These are phyloP conservation scores for Nomia melanderi DNA, from an alignment of 1,140 invertebrate genomes.

Conservation along the genomic window DNA sequence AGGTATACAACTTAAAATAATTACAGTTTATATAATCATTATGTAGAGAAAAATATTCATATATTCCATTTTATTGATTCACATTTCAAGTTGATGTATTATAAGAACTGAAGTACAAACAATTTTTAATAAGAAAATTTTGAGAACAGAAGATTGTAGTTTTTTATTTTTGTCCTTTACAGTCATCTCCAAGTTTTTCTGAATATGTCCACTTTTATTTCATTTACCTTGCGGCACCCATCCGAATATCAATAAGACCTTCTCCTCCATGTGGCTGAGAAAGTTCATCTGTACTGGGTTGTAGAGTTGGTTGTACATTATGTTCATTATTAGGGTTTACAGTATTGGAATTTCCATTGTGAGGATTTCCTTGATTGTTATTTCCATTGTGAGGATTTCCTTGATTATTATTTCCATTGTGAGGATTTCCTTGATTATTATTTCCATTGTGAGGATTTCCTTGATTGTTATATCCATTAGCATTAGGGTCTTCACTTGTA, in stretches of 20 bases:
- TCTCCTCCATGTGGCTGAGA: constrained; percentile 22
- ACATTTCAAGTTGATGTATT: background rate
- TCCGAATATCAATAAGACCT: constrained; percentile 45
- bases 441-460: background rate
- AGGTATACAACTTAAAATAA: background rate
- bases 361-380: background rate
- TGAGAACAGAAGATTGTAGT: background rate
- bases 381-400: background rate
- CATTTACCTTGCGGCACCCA: background rate
- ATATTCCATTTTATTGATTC: background rate
- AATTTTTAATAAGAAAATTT: background rate
- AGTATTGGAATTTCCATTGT: background rate
- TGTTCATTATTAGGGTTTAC: background rate
- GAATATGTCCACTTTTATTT: background rate
- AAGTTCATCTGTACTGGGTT: background rate
- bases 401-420: background rate
- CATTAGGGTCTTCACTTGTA: background rate
- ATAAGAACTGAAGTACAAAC: constrained; percentile 2
- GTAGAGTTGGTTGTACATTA: background rate
- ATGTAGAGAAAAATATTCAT: background rate
- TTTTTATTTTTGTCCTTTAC: background rate
- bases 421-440: background rate
- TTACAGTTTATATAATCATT: background rate
- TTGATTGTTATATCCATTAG: background rate
- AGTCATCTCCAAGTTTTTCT: background rate